Conservation (phyloP, 1,140 invertebrate species). For the Andrena cerasifolii region DNA sequence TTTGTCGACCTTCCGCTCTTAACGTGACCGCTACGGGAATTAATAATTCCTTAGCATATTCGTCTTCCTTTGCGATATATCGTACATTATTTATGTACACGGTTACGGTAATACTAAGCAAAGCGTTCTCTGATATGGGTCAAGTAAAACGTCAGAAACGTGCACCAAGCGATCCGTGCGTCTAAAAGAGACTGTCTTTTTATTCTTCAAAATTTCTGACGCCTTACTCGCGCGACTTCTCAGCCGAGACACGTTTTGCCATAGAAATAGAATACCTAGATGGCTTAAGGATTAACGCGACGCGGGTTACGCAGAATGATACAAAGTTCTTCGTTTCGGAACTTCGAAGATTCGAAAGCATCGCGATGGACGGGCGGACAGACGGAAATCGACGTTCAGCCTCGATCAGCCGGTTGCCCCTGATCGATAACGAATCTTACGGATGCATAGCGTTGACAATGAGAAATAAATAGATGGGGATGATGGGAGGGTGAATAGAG, state of each 20-base stretch:
- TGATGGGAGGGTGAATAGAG: background rate
- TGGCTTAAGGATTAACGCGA: background rate
- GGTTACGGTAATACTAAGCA: constrained; percentile 11
- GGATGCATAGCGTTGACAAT: constrained; percentile 8
- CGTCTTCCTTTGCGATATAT: background rate
- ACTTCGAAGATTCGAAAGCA: background rate
- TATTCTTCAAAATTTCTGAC: constrained; percentile 38
- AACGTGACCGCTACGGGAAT: constrained; percentile 2
- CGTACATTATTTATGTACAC: constrained; percentile 11
- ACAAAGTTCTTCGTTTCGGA: background rate
- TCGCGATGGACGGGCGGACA: background rate
- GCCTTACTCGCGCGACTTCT: background rate
- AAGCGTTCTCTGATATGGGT: constrained; percentile 13
- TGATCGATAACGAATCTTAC: constrained; percentile 1
- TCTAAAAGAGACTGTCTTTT: constrained; percentile 16
- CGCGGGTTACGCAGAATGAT: background rate
- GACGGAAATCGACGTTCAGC: constrained; percentile 40
- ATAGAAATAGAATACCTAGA: background rate
- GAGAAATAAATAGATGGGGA: constrained; percentile 40
- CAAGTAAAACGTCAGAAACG: constrained; percentile 11
- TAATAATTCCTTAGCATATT: background rate
- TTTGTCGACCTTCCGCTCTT: background rate
- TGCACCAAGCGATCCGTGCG: background rate
- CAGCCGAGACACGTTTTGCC: background rate
- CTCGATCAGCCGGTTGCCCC: constrained; percentile 50